A percentile compares a stretch with the other conserved stretches of the same genome.
Evolutionary conservation across 2,797 vertebrate species (phyloP).

Genomic region (Scolopax bukidnonensis): DNA sequence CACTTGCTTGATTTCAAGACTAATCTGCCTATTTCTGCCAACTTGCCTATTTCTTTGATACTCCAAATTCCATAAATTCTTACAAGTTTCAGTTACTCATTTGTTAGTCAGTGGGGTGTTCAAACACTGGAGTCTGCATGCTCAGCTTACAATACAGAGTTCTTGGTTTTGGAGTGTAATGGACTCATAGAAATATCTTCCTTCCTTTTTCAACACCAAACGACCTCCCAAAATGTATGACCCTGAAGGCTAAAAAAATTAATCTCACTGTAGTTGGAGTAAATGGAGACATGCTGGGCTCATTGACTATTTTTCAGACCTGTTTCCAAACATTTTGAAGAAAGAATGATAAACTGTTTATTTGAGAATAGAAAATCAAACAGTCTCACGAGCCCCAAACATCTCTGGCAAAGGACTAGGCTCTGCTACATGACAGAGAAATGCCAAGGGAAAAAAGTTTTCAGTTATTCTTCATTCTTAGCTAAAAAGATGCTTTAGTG

Average conservation of each 20-base stretch:
- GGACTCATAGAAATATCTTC: not conserved
- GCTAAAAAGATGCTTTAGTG: not conserved
- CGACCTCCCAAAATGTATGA: not conserved
- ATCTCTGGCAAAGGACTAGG: not conserved
- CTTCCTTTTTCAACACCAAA: not conserved
- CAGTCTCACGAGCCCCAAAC: not conserved
- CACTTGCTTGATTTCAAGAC: not conserved
- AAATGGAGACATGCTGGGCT: not conserved
- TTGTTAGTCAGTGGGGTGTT: not conserved
- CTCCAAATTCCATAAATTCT: not conserved
- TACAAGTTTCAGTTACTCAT: not conserved
- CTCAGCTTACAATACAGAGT: not conserved
- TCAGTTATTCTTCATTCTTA: not conserved
- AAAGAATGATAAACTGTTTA: not conserved
- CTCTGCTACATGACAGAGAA: not conserved
- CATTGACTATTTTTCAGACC: not conserved
- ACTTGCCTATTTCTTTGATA: not conserved
- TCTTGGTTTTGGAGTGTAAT: not conserved
- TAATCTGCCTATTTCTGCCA: not conserved
- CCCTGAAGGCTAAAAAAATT: not conserved
- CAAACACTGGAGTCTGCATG: not conserved
- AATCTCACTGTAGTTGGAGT: not conserved
- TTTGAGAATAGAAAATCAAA: not conserved
- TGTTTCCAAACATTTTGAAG: conserved; percentile 10
- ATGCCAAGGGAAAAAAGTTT: not conserved